Evolutionary conservation across 2,113 vertebrate species (phyloP).

Genomic region (Charadrius vociferus): DNA sequence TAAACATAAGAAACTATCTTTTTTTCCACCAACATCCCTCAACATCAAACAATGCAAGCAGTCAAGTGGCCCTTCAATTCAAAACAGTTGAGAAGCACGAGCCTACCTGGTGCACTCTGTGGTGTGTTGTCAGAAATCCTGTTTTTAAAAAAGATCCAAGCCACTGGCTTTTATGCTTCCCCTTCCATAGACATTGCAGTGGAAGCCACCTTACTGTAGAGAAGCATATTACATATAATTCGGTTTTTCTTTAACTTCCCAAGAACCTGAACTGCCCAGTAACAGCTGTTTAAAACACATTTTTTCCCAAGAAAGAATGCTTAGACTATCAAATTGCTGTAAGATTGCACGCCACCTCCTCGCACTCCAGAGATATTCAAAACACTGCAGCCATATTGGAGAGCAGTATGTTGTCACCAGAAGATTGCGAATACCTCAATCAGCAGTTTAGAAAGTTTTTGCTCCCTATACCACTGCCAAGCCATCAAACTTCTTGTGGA

Average conservation of each 20-base stretch:
- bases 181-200: background rate
- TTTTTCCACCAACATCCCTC: background rate
- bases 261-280: fast-evolving
- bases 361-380: background rate
- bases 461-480: background rate
- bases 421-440: background rate
- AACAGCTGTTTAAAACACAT: background rate
- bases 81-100: background rate
- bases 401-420: background rate
- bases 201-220: background rate
- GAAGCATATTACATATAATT: background rate
- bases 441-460: background rate
- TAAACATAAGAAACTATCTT: background rate
- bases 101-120: background rate
- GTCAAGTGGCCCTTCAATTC: background rate
- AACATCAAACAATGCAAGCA: background rate
- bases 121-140: background rate
- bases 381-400: background rate
- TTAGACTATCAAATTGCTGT: background rate
- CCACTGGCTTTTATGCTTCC: background rate
- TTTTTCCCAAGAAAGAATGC: background rate
- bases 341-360: background rate
- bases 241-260: background rate
- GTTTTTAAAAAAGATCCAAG: background rate
- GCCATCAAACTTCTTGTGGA: background rate